phyloP scores from a whole-genome alignment of 2,888 invertebrate genomes.

The Dasysyrphus albostriatus region DNA sequence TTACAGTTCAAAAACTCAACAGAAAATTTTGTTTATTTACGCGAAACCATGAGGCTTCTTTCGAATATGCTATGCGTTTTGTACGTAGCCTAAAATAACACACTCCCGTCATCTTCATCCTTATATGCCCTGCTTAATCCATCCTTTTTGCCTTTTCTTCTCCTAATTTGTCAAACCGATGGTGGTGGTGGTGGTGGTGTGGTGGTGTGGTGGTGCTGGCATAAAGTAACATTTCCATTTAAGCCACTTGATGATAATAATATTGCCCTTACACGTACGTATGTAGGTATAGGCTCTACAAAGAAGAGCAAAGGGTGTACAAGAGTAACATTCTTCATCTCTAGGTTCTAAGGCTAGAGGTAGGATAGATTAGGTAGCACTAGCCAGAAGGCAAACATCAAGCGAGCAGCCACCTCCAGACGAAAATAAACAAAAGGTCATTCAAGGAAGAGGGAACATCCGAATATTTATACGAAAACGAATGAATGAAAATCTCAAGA shows the following conservation, averaged over 20 bases:
- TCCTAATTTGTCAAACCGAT: constrained; percentile 70
- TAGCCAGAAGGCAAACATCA: constrained; percentile 64
- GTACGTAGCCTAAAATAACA: constrained; percentile 74
- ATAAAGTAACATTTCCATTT: constrained; percentile 65
- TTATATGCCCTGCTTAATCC: constrained; percentile 50
- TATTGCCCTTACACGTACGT: neutral
- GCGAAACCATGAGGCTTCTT: constrained; percentile 61
- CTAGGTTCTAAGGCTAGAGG: too few species aligned
- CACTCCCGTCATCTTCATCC: constrained; percentile 46
- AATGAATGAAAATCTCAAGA: constrained; percentile 61
- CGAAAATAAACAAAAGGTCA: constrained; percentile 72
- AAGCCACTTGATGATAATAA: constrained; percentile 71
- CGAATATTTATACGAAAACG: neutral
- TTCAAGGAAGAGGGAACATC: constrained; percentile 53
- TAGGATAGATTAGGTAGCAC: constrained; percentile 12
- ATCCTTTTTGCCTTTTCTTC: constrained; percentile 61
- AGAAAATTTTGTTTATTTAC: constrained; percentile 66
- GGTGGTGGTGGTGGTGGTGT: neutral
- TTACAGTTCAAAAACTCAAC: constrained; percentile 61
- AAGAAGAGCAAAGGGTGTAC: neutral
- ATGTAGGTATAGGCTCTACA: neutral
- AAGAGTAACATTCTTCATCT: neutral
- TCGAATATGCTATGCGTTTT: constrained; percentile 30
- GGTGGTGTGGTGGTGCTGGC: neutral
- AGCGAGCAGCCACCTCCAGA: constrained; percentile 59